Evolutionary conservation across 2,797 vertebrate species (phyloP).

Genomic region (Momotus momota): DNA sequence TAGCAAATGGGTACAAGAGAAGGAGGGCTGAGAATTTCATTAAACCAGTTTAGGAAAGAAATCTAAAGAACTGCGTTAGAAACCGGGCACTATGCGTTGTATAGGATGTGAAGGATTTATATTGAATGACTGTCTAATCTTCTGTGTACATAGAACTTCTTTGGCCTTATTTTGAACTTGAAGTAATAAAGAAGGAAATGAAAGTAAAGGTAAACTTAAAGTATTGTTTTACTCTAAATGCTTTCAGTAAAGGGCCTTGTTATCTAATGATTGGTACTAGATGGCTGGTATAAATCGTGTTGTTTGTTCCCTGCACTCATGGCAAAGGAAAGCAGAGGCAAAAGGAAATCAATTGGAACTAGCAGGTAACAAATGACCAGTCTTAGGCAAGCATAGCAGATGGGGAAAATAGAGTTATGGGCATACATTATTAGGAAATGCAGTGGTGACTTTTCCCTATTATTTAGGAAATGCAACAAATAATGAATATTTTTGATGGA

Average conservation of each 20-base stretch:
- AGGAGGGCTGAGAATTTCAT: not conserved
- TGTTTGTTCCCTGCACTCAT: slow-evolving; percentile 75
- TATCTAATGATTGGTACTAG: slow-evolving; percentile 84
- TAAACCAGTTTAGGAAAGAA: not conserved
- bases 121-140: slow-evolving; percentile 65
- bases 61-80: slow-evolving; percentile 3
- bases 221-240: slow-evolving; percentile 83
- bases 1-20: not conserved
- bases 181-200: slow-evolving; percentile 79
- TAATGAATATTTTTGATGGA: slow-evolving; percentile 23
- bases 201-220: slow-evolving; percentile 82
- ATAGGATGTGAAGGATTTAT: slow-evolving; percentile 61
- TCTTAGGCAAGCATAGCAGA: slow-evolving; percentile 78
- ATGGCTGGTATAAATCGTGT: slow-evolving; percentile 82
- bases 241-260: slow-evolving; percentile 82
- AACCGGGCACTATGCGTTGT: not conserved
- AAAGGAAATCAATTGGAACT: slow-evolving; percentile 85
- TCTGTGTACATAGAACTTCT: slow-evolving; percentile 66
- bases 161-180: slow-evolving; percentile 80
- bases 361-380: slow-evolving; percentile 84
- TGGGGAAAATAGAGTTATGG: slow-evolving; percentile 72
- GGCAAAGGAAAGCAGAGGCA: slow-evolving; percentile 73
- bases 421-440: slow-evolving; percentile 69
- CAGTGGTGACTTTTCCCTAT: slow-evolving; percentile 19
- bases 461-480: slow-evolving; percentile 60